Conservation (phyloP, 1,140 invertebrate species). For the Zaprionus vittiger region DNA sequence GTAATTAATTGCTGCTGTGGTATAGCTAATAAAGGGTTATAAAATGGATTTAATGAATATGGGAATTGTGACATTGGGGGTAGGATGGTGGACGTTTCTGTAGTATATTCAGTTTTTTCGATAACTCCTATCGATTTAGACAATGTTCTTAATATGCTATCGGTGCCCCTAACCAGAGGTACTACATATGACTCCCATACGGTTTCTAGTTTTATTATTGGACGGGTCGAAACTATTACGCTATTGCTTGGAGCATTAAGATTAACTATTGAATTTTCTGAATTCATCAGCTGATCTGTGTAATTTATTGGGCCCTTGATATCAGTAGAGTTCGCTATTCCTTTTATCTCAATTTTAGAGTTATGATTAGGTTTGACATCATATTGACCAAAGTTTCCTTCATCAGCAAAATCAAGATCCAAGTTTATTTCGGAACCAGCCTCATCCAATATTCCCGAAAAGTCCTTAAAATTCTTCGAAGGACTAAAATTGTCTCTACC, state of each 20-base stretch:
- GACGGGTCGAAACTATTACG: constrained; percentile 91
- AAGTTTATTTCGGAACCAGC: constrained; percentile 94
- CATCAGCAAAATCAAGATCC: constrained; percentile 93
- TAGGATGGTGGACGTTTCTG: constrained; percentile 89
- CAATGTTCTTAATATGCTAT: constrained; percentile 90
- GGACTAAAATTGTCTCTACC: constrained; percentile 89
- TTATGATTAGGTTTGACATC: constrained; percentile 84
- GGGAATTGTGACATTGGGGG: constrained; percentile 85
- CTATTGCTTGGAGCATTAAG: constrained; percentile 44
- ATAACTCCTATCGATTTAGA: constrained; percentile 90
- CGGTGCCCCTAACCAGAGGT: constrained; percentile 90
- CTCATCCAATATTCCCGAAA: constrained; percentile 93
- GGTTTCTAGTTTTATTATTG: constrained; percentile 90
- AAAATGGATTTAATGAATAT: constrained; percentile 85
- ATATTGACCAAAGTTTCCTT: constrained; percentile 88
- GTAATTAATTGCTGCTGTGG: constrained; percentile 90
- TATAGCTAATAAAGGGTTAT: constrained; percentile 68
- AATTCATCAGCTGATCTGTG: constrained; percentile 22
- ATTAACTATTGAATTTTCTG: constrained; percentile 37
- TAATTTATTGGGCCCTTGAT: constrained; percentile 28
- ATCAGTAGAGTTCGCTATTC: constrained; percentile 38
- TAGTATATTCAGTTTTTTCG: constrained; percentile 90
- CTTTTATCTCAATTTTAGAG: constrained; percentile 45
- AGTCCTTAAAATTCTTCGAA: constrained; percentile 90
- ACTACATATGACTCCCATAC: constrained; percentile 92